phyloP scores from a whole-genome alignment of 2,113 vertebrate genomes.

The Amblyopsis rosae region DNA sequence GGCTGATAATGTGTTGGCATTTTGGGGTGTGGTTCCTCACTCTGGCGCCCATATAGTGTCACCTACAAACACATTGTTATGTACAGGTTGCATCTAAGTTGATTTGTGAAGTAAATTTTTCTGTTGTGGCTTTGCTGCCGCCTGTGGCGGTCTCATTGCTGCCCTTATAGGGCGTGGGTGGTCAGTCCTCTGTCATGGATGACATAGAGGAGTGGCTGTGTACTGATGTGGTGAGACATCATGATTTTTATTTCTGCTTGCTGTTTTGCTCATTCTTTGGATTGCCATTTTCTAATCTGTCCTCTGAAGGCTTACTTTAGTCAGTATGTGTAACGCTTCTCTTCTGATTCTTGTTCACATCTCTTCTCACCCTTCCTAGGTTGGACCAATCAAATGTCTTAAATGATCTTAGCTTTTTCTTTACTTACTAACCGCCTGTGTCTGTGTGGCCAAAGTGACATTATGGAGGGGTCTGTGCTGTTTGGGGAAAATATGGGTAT shows the following conservation, averaged over 20 bases:
- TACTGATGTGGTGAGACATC: slow-evolving; percentile 96
- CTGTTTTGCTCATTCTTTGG: slow-evolving; percentile 21
- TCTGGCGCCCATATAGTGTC: not conserved
- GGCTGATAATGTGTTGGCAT: not conserved
- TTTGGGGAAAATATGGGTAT: not conserved
- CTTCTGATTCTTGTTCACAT: slow-evolving; percentile 1
- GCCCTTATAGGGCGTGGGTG: slow-evolving; percentile 85
- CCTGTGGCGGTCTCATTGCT: slow-evolving; percentile 73
- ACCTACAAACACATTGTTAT: slow-evolving; percentile 4
- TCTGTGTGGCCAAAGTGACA: not conserved
- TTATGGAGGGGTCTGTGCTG: not conserved
- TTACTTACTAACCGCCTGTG: slow-evolving; percentile 36
- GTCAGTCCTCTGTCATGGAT: slow-evolving; percentile 98
- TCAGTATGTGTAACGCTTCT: slow-evolving; percentile 14
- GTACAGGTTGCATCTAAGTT: slow-evolving; percentile 14
- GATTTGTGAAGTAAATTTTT: slow-evolving; percentile 42
- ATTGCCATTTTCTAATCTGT: slow-evolving; percentile 14
- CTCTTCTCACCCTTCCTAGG: slow-evolving; percentile 17
- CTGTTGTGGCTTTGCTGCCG: slow-evolving; percentile 79
- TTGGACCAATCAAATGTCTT: slow-evolving; percentile 18
- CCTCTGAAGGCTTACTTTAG: not conserved
- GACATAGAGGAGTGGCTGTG: slow-evolving; percentile 99
- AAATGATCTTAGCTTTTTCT: not conserved
- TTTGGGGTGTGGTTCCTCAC: not conserved
- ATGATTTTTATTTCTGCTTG: slow-evolving; percentile 69